phyloP scores from a whole-genome alignment of 2,797 vertebrate species.

The Lepus townsendii region DNA sequence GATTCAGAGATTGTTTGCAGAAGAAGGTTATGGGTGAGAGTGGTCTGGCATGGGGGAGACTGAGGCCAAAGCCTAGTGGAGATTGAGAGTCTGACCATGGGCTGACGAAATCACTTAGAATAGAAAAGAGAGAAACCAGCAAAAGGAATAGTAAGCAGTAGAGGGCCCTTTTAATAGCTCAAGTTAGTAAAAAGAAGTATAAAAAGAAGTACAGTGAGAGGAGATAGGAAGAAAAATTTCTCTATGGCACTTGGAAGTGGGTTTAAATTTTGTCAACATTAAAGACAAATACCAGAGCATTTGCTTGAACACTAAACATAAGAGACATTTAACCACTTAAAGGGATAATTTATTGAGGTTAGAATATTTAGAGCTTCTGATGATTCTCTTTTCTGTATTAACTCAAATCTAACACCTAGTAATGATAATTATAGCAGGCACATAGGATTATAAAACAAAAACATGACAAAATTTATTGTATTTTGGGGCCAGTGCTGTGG shows the following conservation, averaged over 20 bases:
- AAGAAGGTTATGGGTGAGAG: not conserved
- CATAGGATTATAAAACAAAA: not conserved
- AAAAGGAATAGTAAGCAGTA: not conserved
- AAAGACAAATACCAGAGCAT: slow-evolving; percentile 26
- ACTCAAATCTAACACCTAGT: not conserved
- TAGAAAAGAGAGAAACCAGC: not conserved
- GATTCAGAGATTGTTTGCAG: not conserved
- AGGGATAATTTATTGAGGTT: not conserved
- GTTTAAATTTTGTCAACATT: slow-evolving; percentile 16
- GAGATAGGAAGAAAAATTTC: not conserved
- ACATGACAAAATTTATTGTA: not conserved
- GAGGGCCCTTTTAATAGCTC: not conserved
- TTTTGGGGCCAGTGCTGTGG: no score
- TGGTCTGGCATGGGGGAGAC: not conserved
- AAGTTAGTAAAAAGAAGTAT: not conserved
- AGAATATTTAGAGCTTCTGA: not conserved
- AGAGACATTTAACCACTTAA: not conserved
- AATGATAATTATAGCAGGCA: not conserved
- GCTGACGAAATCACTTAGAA: no score
- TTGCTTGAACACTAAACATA: not conserved
- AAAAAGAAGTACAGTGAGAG: not conserved
- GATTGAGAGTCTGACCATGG: not conserved
- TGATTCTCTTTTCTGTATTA: not conserved
- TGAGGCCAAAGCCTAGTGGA: not conserved
- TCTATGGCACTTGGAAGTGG: not conserved